These are phyloP conservation scores for Salminus brasiliensis DNA, from an alignment of 2,113 vertebrate species.

Conservation along the genomic window DNA sequence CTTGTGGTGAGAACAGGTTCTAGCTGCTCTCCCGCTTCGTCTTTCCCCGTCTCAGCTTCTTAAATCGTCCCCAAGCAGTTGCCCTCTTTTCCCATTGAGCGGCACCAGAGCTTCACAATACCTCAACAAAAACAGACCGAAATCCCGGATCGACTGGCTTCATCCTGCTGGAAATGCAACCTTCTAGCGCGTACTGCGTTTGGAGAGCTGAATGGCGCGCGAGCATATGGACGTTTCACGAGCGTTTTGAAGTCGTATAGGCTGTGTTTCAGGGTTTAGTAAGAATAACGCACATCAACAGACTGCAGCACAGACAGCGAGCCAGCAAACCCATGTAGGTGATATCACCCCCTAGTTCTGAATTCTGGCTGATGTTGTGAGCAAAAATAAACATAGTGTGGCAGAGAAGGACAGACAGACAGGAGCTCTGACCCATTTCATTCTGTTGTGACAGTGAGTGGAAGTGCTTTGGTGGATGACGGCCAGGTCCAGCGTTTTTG, in stretches of 20 bases:
- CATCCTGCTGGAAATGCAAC: neutral
- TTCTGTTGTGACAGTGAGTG: neutral
- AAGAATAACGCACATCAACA: neutral
- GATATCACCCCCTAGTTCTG: too few relatives aligned
- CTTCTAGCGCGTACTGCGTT: neutral
- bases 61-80: conserved; percentile 69
- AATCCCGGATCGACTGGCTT: conserved; percentile 8
- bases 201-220: neutral
- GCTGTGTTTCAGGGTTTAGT: neutral
- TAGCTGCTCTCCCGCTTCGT: neutral
- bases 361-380: too few relatives aligned
- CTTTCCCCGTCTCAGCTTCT: neutral
- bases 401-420: neutral
- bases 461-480: neutral
- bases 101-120: conserved; percentile 80
- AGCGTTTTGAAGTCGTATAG: neutral
- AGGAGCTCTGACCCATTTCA: neutral
- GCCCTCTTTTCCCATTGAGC: conserved; percentile 79
- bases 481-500: neutral
- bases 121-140: conserved; percentile 31
- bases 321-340: too few relatives aligned
- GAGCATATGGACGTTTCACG: neutral
- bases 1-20: neutral
- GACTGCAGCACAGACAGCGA: neutral
- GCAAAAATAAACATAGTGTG: neutral